Evolutionary conservation across 2,113 vertebrate genomes (phyloP), one percentile per base, ranked within the genome.

Genomic region (Perognathus longimembris): DNA sequence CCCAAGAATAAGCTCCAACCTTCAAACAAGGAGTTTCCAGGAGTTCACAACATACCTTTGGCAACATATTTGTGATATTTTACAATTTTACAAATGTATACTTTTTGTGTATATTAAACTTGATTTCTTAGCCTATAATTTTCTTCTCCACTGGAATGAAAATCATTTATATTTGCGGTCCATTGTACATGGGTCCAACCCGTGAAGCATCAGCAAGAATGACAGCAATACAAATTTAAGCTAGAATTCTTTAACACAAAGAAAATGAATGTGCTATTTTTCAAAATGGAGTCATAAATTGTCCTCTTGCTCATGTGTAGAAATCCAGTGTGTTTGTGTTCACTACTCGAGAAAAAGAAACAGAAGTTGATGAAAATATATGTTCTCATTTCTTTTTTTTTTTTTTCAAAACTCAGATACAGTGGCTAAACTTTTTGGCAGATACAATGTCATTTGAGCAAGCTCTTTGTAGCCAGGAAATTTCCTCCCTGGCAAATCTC

Each of bases 51-150:
- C 50, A 54, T 54, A 54, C 14, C 14, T 17, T 54, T 54, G 50
- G 4, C 50, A 54, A 17, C 50, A 15, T 54, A 54, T 54, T 54
- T 54, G 50, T 54, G 15, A 18, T 18, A 14, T 54, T 54, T 54
- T 54, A 12, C 12, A n/a, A 45, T 64, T 81, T 93, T 67, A 57
- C 7, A 84, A 92, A 78, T 69, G 3, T 17, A 36, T 30, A 59
- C 40, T 38, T 93, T 70, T 85, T 24, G 82, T 95, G 76, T 67
- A 85, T 88, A 94, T 42, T 84, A 90, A 95, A 91, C 64, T 87
- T 93, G 12, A 70, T 71, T 87, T 90, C 94, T 74, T 91, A 42
- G 74, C 21, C 73, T 82, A 1, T 78, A 70, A 77, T 95, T 93
- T 92, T 92, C 70, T 89, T 84, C 57, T 91, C 82, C 59, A 66